Evolutionary conservation across 2,113 vertebrate species (phyloP).

Genomic region (Neoarius graeffei): DNA sequence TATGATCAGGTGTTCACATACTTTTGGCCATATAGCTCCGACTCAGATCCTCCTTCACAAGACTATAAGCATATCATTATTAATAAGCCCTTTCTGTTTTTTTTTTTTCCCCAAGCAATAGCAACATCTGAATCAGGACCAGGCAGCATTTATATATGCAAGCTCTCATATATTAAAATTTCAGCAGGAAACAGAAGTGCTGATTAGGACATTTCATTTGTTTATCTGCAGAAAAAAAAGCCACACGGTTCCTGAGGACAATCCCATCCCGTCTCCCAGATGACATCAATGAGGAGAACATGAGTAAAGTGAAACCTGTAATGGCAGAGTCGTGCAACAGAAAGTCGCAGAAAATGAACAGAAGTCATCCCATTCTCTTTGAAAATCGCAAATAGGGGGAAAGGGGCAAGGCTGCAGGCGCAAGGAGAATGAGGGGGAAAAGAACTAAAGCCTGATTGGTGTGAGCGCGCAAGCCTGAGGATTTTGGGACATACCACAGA

Average conservation of each 20-base stretch:
- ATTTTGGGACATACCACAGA: conserved; percentile 79
- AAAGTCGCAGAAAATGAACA: conserved; percentile 19
- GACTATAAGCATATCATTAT: not conserved
- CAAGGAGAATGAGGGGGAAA: conserved; percentile 33
- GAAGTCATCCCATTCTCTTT: conserved; percentile 30
- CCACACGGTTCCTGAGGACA: not conserved
- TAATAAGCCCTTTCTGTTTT: not conserved
- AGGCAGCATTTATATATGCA: conserved; percentile 3
- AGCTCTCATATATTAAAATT: not conserved
- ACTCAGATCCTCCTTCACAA: not conserved
- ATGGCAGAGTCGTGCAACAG: conserved; percentile 14
- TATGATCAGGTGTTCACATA: not conserved
- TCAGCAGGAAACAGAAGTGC: conserved; percentile 6
- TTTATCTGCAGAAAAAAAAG: conserved; percentile 27
- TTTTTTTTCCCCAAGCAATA: not conserved
- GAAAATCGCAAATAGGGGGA: conserved; percentile 35
- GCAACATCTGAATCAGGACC: not conserved
- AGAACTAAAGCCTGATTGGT: conserved; percentile 53
- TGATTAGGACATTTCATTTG: not conserved
- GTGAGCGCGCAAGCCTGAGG: conserved; percentile 57
- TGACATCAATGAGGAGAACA: not conserved
- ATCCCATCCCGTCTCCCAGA: not conserved
- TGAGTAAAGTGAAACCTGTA: not conserved
- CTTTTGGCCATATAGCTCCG: not conserved
- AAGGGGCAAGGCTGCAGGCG: conserved; percentile 58